Conservation (phyloP, 1,140 invertebrate species). For the Asobara japonica region DNA sequence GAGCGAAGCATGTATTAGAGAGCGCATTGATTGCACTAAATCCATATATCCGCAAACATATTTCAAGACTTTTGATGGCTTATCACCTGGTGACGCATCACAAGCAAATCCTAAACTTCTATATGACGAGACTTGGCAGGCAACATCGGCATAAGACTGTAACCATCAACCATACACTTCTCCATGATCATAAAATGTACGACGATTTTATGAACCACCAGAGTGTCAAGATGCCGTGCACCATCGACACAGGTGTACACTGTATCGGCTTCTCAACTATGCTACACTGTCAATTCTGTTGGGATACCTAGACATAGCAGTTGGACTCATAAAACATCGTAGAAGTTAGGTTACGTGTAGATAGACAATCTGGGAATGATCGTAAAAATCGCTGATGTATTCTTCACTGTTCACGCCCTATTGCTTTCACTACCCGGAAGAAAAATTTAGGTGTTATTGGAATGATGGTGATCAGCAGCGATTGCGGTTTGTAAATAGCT, state of each 20-base stretch:
- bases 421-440: neutral
- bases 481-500: no score
- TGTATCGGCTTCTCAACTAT: neutral
- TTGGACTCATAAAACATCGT: neutral
- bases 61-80: slow-evolving; percentile 5
- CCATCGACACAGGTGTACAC: neutral
- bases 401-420: neutral
- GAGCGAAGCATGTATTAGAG: neutral
- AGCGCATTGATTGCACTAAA: neutral
- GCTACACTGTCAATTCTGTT: neutral
- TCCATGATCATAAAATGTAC: slow-evolving; percentile 30
- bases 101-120: neutral
- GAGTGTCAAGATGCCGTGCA: neutral
- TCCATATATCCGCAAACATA: neutral
- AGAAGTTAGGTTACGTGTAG: neutral
- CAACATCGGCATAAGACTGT: slow-evolving; percentile 6
- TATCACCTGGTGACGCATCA: neutral
- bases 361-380: slow-evolving; percentile 9
- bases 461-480: neutral
- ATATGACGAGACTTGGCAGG: slow-evolving; percentile 3
- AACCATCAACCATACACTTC: slow-evolving; percentile 20
- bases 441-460: neutral
- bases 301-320: neutral
- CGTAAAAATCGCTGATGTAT: slow-evolving; percentile 6
- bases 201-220: slow-evolving; percentile 35